Percentiles rank a stretch among this genome's conserved stretches.
These are phyloP conservation scores for Grallaria varia DNA, from an alignment of 2,113 vertebrate species.

Conservation along the genomic window DNA sequence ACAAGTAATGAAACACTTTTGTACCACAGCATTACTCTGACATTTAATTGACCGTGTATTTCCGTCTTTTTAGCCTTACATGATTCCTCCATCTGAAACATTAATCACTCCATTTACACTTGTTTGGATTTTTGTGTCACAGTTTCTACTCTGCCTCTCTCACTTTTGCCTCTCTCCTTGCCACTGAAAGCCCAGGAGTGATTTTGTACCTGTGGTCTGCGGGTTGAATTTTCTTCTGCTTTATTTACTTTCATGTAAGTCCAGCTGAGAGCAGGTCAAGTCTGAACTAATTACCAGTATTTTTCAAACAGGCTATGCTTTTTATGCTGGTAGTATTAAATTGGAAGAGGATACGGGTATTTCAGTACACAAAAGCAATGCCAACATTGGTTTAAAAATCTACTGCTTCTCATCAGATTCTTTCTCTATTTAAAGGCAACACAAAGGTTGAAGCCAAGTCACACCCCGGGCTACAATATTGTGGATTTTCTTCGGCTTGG, in stretches of 20 bases:
- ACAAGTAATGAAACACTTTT: background rate
- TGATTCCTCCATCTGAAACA: background rate
- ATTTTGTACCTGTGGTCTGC: background rate
- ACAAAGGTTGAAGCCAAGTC: background rate
- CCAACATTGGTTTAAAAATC: background rate
- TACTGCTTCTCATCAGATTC: background rate
- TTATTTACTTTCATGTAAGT: background rate
- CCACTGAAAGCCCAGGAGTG: background rate
- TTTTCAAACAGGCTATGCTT: background rate
- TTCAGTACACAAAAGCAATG: background rate
- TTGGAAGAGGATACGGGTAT: background rate
- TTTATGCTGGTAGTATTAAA: background rate
- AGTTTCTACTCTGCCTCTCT: background rate
- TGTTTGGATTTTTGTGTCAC: background rate
- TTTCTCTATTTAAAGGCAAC: background rate
- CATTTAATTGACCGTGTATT: slow-evolving; percentile 2
- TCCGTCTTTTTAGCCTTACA: background rate
- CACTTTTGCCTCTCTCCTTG: background rate
- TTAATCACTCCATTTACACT: background rate
- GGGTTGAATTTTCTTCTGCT: background rate
- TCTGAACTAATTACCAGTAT: background rate
- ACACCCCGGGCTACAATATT: background rate
- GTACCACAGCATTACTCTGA: background rate
- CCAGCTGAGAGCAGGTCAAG: background rate
- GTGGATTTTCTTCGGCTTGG: background rate